Evolutionary conservation across 23 tunicate genomes (phyloP), one percentile per base, ranked within the genome.

Genomic region (Ascidia mentula): DNA sequence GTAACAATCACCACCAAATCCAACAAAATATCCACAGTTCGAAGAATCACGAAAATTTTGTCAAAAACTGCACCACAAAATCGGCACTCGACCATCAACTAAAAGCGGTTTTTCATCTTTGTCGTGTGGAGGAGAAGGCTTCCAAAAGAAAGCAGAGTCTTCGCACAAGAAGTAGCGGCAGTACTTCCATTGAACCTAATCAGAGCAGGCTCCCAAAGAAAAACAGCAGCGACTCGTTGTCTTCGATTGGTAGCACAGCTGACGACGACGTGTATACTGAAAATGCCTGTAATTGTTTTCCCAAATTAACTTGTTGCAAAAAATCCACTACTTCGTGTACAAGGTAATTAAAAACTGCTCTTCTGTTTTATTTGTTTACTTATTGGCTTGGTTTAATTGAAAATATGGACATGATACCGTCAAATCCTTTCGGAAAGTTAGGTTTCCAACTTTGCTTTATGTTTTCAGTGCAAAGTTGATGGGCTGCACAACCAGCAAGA

Each of bases 101-200:
- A 6, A 34, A 31, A 1, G 87, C 73, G 0, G 28, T 1, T 18
- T 75, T 74, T 37, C 87, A 83, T 37, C 38, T 83, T 38, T 83
- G 87, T 28, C 30, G 87, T 32, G 73, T 76, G 22, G 81, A 75
- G 76, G 46, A 20, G 6, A 78, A 60, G 39, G 37, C 37, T 20
- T 83, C 87, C 9, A 13, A 42, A 4, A 59, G 87, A 38, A 83
- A 83, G 36, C 75, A 65, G 4, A 60, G 81, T 75, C 72, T 83
- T 39, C 74, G 72, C 0, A 37, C 65, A 1, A 73, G 73, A 3
- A 79, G 74, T 8, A 6, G 4, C 45, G 59, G 69, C 7, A 53
- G 65, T 28, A 53, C 65, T 20, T 53, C 65, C 1, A 53, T 28
- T 5, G 24, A 53, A 26, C 4, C 28, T 53, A 20, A 20, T 26